Percentiles rank a stretch among this genome's conserved stretches.
These are phyloP conservation scores for Poeciliopsis presidionis DNA, from an alignment of 2,797 vertebrate genomes.

Conservation along the genomic window DNA sequence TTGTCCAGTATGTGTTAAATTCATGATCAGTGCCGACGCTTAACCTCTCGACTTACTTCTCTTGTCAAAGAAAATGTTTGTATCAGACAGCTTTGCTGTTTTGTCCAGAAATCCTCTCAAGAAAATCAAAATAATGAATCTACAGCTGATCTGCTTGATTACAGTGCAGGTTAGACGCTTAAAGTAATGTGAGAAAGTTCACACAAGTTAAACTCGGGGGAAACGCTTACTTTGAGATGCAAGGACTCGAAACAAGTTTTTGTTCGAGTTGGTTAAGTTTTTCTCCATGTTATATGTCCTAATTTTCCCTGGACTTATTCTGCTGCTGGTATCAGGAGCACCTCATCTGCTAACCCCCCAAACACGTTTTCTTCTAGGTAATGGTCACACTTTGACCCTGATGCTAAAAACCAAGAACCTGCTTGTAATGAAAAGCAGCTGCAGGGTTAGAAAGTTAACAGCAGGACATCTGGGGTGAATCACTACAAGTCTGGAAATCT, in stretches of 20 bases:
- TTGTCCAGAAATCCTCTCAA: slow-evolving; percentile 1
- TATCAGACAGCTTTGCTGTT: not conserved
- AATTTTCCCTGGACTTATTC: not conserved
- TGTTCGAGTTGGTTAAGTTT: not conserved
- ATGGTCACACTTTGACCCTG: slow-evolving; percentile 62
- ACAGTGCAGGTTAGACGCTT: slow-evolving; percentile 20
- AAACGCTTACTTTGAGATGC: not conserved
- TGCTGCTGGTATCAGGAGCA: slow-evolving; percentile 33
- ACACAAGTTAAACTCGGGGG: not conserved
- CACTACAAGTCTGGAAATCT: slow-evolving; percentile 12
- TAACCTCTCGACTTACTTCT: slow-evolving; percentile 1
- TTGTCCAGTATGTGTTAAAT: slow-evolving; percentile 37
- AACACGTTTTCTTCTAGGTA: slow-evolving; percentile 62
- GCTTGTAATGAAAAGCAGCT: slow-evolving; percentile 73
- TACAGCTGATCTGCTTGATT: not conserved
- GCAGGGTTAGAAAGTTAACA: slow-evolving; percentile 23
- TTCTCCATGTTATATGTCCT: not conserved
- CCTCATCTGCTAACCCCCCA: slow-evolving; percentile 46
- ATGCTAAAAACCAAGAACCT: slow-evolving; percentile 61
- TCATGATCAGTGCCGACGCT: slow-evolving; percentile 29
- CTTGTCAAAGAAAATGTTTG: not conserved
- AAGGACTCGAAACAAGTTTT: not conserved
- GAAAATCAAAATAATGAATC: not conserved
- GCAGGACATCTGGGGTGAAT: slow-evolving; percentile 8
- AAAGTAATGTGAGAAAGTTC: slow-evolving; percentile 3